Evolutionary conservation across 2,797 vertebrate genomes (phyloP).

Genomic region (Chrysocyon brachyurus): DNA sequence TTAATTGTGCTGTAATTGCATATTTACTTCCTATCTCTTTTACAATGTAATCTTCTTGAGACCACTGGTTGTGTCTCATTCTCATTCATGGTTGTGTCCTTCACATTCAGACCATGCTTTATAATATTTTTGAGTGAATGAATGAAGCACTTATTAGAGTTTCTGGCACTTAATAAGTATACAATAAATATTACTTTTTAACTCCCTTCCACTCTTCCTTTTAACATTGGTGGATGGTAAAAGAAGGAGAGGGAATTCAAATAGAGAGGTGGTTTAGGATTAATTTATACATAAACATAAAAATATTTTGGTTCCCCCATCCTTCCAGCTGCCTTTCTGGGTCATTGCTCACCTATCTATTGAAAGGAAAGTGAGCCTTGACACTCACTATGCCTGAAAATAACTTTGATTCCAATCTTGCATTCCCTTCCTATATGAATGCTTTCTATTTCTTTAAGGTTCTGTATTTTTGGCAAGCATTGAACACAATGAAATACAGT

Average conservation of each 20-base stretch:
- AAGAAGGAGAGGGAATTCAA: neutral
- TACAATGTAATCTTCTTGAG: neutral
- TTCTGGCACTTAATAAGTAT: neutral
- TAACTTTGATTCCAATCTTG: neutral
- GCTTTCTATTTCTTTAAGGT: neutral
- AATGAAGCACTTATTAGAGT: neutral
- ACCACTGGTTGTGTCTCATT: neutral
- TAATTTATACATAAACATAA: neutral
- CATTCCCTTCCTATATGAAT: conserved; percentile 18
- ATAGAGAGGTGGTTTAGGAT: neutral
- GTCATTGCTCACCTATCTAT: neutral
- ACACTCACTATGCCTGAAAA: neutral
- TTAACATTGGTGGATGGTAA: neutral
- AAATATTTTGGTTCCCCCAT: neutral
- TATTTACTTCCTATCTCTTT: neutral
- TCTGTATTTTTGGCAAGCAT: neutral
- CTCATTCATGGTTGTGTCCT: neutral
- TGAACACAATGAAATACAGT: neutral
- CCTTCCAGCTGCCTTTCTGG: neutral
- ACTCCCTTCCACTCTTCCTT: neutral
- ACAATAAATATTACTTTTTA: conserved; percentile 5
- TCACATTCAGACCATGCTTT: neutral
- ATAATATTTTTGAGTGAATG: conserved; percentile 12
- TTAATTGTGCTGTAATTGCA: neutral
- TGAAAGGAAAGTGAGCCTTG: neutral